Evolutionary conservation across 2,113 vertebrate species (phyloP).

Genomic region (Micromys minutus): DNA sequence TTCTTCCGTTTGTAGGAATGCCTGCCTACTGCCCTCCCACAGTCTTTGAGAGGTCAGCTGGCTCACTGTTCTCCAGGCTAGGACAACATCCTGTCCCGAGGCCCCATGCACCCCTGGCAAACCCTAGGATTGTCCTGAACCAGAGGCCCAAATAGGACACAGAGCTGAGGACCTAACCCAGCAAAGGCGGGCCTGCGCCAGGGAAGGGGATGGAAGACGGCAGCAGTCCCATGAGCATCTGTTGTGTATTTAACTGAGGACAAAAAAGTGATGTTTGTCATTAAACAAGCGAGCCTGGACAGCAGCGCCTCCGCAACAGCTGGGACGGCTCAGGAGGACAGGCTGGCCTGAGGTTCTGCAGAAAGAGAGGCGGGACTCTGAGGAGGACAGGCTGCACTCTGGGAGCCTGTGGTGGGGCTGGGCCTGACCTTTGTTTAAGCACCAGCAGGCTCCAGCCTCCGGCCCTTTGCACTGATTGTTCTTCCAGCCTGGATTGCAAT

Average conservation of each 20-base stretch:
- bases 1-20: background rate
- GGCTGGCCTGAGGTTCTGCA: background rate
- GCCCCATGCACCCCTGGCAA: background rate
- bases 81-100: background rate
- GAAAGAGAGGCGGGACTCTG: too few relatives aligned
- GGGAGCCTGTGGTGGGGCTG: background rate
- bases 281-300: background rate
- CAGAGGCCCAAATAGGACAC: background rate
- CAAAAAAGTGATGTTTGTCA: background rate
- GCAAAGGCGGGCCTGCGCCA: background rate
- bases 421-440: background rate
- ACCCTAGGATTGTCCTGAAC: background rate
- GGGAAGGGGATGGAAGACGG: background rate
- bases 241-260: background rate
- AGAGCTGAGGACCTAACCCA: background rate
- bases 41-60: too few relatives aligned
- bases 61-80: background rate
- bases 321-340: background rate
- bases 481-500: background rate
- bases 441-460: background rate
- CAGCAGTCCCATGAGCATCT: fast-evolving
- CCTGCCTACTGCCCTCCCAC: background rate
- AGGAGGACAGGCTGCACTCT: background rate
- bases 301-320: background rate
- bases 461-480: background rate